These are phyloP conservation scores for Drosophila mercatorum DNA, from an alignment of 2,888 invertebrate genomes.

Conservation along the genomic window DNA sequence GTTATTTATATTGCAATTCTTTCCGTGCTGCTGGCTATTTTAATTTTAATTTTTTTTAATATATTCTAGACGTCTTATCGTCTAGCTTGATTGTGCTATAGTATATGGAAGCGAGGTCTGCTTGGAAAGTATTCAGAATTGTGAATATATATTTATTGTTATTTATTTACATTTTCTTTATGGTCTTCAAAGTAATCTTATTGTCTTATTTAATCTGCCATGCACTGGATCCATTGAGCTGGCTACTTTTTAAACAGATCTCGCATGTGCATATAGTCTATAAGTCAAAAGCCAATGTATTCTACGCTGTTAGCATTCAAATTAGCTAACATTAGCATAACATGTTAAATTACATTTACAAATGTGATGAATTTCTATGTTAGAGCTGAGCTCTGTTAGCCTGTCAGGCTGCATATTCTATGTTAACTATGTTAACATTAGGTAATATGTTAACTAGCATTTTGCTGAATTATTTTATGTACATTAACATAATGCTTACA, in stretches of 20 bases:
- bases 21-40: constrained; percentile 15
- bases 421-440: background rate
- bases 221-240: no score
- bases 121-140: background rate
- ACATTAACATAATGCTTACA: background rate
- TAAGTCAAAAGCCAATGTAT: background rate
- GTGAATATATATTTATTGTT: no score
- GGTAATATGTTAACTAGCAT: background rate
- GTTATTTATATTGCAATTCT: constrained; percentile 15
- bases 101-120: background rate
- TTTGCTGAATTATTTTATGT: background rate
- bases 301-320: background rate
- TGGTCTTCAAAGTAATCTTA: no score
- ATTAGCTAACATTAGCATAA: constrained; percentile 2
- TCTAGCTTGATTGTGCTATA: background rate
- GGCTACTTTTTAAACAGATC: background rate
- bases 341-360: background rate
- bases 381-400: background rate
- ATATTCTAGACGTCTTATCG: constrained; percentile 37
- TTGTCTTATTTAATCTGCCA: no score
- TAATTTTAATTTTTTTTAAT: constrained; percentile 36
- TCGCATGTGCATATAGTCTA: background rate
- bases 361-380: background rate
- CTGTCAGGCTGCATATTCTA: background rate
- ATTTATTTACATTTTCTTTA: no score